phyloP scores from a whole-genome alignment of 2,113 vertebrate genomes.

The Cygnus buccinator region DNA sequence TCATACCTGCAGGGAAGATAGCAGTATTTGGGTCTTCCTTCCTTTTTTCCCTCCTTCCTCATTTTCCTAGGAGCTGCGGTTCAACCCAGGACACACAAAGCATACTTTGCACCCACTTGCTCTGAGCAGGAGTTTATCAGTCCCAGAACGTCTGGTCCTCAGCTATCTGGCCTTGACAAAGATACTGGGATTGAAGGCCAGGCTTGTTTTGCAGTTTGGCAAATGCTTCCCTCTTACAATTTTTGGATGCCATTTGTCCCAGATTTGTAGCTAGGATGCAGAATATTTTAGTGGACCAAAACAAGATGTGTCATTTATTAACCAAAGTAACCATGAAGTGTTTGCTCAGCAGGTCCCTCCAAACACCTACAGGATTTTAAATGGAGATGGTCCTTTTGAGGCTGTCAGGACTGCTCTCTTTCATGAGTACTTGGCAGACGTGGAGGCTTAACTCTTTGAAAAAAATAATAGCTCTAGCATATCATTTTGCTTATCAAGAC shows the following conservation, averaged over 20 bases:
- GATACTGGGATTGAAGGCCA: background rate
- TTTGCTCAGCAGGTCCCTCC: background rate
- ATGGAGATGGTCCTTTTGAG: background rate
- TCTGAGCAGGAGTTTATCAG: background rate
- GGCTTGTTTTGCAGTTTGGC: background rate
- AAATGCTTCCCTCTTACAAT: fast-evolving
- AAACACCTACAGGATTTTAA: background rate
- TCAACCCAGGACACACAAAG: background rate
- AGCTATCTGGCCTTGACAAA: background rate
- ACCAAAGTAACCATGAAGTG: background rate
- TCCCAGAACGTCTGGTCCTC: background rate
- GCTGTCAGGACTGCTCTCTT: background rate
- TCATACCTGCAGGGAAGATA: conserved; percentile 19
- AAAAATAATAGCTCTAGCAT: background rate
- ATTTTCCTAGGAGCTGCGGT: fast-evolving
- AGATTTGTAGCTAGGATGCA: background rate
- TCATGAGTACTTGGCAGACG: background rate
- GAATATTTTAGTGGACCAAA: background rate
- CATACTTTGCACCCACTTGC: background rate
- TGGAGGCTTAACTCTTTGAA: background rate
- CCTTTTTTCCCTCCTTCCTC: background rate
- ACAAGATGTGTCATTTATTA: background rate
- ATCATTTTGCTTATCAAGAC: background rate
- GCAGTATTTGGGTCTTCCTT: background rate
- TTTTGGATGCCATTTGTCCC: background rate